A percentile compares a stretch with the other conserved stretches of the same genome.
Evolutionary conservation across 2,113 vertebrate genomes (phyloP).

Genomic region (Ailurus styani): DNA sequence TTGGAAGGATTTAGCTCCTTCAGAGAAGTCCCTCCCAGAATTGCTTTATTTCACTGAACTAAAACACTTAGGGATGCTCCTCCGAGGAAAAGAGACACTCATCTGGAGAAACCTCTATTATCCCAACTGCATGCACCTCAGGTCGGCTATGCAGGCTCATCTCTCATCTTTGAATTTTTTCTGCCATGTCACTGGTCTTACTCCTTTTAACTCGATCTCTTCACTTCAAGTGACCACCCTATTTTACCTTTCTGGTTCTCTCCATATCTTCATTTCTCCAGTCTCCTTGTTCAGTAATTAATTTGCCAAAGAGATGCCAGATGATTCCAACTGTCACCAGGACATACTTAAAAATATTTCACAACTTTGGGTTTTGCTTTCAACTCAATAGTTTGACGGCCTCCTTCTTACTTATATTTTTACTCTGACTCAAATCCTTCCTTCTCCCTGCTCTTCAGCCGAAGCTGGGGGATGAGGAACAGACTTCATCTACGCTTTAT

Average conservation of each 20-base stretch:
- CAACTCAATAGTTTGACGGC: not conserved
- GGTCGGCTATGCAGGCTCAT: not conserved
- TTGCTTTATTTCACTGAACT: not conserved
- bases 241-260: not conserved
- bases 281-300: not conserved
- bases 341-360: not conserved
- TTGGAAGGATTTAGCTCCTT: not conserved
- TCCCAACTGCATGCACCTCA: not conserved
- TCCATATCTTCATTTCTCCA: not conserved
- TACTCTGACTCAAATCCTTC: slow-evolving; percentile 11
- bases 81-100: not conserved
- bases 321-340: not conserved
- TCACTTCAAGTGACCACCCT: not conserved
- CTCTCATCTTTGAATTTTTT: not conserved
- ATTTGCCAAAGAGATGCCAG: not conserved
- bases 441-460: not conserved
- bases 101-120: not conserved
- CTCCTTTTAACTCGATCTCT: not conserved
- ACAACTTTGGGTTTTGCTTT: slow-evolving; percentile 17
- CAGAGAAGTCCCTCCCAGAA: not conserved
- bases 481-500: slow-evolving; percentile 38
- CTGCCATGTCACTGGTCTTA: not conserved
- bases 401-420: not conserved
- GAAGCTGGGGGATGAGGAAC: not conserved
- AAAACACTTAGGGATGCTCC: not conserved